These are phyloP conservation scores for Thyatira batis DNA, from an alignment of 2,888 invertebrate species.

Conservation along the genomic window DNA sequence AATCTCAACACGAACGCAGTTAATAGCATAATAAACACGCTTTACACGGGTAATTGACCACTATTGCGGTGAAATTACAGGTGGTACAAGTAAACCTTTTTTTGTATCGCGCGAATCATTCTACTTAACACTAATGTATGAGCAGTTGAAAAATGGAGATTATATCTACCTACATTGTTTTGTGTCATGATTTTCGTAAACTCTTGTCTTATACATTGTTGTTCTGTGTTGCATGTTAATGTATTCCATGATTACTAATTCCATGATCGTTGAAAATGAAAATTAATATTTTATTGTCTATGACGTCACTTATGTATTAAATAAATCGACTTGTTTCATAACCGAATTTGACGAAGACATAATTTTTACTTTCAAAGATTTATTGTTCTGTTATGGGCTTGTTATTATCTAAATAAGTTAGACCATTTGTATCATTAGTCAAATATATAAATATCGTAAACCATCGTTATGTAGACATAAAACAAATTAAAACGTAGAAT, in stretches of 20 bases:
- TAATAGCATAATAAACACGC: conserved; percentile 27
- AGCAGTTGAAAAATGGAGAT: conserved; percentile 11
- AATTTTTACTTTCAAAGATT: neutral
- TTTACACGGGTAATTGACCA: conserved; percentile 15
- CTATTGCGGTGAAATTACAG: neutral
- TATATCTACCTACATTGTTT: conserved; percentile 20
- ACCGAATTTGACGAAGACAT: neutral
- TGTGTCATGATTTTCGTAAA: conserved; percentile 27
- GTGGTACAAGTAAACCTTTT: neutral
- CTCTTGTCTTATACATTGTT: conserved; percentile 31
- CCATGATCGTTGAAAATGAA: conserved; percentile 17
- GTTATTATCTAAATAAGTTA: neutral
- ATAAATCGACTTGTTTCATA: neutral
- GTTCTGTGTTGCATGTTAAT: conserved; percentile 62
- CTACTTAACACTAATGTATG: conserved; percentile 4
- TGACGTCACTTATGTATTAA: neutral
- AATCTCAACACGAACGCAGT: conserved; percentile 27
- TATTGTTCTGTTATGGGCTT: conserved; percentile 9
- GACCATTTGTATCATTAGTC: neutral
- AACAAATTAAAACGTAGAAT: neutral
- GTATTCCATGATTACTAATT: conserved; percentile 20
- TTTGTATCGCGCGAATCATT: neutral
- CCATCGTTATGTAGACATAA: neutral
- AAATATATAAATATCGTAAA: neutral
- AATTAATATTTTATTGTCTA: neutral